Evolutionary conservation across 1,140 invertebrate genomes (phyloP).

Genomic region (Phymorhynchus buccinoides): DNA sequence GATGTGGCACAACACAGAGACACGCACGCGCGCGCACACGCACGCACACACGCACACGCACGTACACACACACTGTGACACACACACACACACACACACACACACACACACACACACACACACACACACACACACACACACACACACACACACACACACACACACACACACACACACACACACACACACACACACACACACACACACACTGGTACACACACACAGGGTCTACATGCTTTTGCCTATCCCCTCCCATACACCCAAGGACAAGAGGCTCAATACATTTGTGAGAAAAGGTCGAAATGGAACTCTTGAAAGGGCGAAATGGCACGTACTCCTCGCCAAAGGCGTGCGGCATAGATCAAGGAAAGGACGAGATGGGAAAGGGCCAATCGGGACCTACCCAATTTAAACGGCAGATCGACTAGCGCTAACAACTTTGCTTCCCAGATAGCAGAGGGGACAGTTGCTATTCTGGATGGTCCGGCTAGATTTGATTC

Average conservation of each 20-base stretch:
- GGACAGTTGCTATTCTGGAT: not conserved
- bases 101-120: conserved; percentile 13
- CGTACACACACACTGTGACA: not conserved
- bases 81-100: conserved; percentile 21
- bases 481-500: not conserved
- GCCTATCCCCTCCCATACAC: too few relatives aligned
- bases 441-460: not conserved
- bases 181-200: conserved; percentile 8
- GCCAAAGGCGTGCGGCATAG: not conserved
- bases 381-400: too few relatives aligned
- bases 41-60: not conserved
- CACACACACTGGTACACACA: too few relatives aligned
- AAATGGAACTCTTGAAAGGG: too few relatives aligned
- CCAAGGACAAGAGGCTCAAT: too few relatives aligned
- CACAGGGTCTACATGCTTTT: too few relatives aligned
- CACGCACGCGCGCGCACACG: not conserved
- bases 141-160: too few relatives aligned
- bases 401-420: not conserved
- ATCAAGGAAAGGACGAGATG: too few relatives aligned
- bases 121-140: not conserved
- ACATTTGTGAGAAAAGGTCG: too few relatives aligned
- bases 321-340: not conserved
- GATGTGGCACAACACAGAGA: too few relatives aligned
- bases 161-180: not conserved
- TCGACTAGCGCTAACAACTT: not conserved